phyloP scores from a whole-genome alignment of 1,140 invertebrate genomes.

The Drosophila biarmipes region DNA sequence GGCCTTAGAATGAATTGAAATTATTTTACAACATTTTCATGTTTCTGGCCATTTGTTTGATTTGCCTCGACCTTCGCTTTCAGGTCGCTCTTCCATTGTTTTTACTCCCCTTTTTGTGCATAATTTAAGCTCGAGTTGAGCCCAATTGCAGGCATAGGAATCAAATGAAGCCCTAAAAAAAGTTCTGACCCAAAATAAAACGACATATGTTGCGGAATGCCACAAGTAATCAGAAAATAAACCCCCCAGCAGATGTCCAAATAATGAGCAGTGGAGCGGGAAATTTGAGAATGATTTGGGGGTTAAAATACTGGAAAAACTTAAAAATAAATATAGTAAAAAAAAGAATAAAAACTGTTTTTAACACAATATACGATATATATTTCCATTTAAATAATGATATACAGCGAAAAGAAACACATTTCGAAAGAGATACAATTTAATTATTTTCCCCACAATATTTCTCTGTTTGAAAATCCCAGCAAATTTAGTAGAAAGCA shows the following conservation, averaged over 20 bases:
- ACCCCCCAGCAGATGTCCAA: constrained; percentile 16
- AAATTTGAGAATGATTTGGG: not conserved
- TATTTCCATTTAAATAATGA: no score
- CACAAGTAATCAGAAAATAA: constrained; percentile 15
- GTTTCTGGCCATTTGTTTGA: constrained; percentile 64
- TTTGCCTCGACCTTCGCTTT: constrained; percentile 43
- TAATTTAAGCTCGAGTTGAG: constrained; percentile 65
- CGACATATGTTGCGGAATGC: constrained; percentile 29
- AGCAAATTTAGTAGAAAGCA: not conserved
- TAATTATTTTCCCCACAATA: not conserved
- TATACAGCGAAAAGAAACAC: not conserved
- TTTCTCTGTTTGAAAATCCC: not conserved
- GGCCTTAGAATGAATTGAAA: constrained; percentile 67
- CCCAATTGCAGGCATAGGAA: constrained; percentile 48
- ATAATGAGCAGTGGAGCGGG: not conserved
- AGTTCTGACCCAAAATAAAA: constrained; percentile 34
- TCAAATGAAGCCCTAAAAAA: constrained; percentile 17
- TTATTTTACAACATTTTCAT: constrained; percentile 82
- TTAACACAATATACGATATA: no score
- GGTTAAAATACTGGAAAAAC: not conserved
- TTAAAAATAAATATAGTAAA: no score
- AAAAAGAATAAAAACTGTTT: no score
- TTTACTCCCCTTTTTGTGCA: constrained; percentile 43
- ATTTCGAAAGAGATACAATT: not conserved
- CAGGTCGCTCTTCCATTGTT: constrained; percentile 15